These are phyloP conservation scores for Euborellia annulipes DNA, from an alignment of 1,140 invertebrate species.

Conservation along the genomic window DNA sequence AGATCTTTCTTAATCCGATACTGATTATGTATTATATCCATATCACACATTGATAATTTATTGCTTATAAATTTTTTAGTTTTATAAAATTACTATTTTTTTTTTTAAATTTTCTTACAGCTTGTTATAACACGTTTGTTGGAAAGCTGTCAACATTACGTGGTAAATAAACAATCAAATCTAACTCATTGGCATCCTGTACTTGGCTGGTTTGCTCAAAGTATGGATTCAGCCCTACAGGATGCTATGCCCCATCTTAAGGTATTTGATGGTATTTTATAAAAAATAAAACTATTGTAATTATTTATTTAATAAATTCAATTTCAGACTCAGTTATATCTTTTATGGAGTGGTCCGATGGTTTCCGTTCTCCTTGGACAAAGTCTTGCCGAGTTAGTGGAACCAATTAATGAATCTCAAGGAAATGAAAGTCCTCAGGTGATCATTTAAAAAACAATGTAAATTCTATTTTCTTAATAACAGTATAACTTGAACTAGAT, in stretches of 20 bases:
- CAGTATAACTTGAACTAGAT: no score
- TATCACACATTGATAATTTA: no score
- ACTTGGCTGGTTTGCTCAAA: slow-evolving; percentile 90
- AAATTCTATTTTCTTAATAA: no score
- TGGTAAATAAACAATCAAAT: slow-evolving; percentile 70
- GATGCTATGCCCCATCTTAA: slow-evolving; percentile 67
- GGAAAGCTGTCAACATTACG: slow-evolving; percentile 71
- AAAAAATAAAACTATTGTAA: no score
- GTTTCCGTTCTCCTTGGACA: slow-evolving; percentile 31
- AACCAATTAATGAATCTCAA: slow-evolving; percentile 26
- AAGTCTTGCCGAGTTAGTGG: slow-evolving; percentile 24
- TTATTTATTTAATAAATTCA: no score
- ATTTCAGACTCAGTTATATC: slow-evolving; percentile 48
- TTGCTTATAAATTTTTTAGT: no score
- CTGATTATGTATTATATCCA: no score
- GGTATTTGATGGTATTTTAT: slow-evolving; percentile 5
- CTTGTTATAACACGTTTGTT: slow-evolving; percentile 61
- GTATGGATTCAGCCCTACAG: slow-evolving; percentile 64
- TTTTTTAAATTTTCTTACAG: slow-evolving; percentile 29
- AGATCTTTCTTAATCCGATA: background rate
- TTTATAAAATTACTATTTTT: background rate
- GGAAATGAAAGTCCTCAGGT: slow-evolving; percentile 4
- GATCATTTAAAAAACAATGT: no score
- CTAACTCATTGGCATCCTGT: slow-evolving; percentile 95
- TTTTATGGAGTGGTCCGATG: slow-evolving; percentile 65